Percentiles rank a stretch among this genome's conserved stretches.
Evolutionary conservation across 2,113 vertebrate species (phyloP).

Genomic region (Dissostichus mawsoni): DNA sequence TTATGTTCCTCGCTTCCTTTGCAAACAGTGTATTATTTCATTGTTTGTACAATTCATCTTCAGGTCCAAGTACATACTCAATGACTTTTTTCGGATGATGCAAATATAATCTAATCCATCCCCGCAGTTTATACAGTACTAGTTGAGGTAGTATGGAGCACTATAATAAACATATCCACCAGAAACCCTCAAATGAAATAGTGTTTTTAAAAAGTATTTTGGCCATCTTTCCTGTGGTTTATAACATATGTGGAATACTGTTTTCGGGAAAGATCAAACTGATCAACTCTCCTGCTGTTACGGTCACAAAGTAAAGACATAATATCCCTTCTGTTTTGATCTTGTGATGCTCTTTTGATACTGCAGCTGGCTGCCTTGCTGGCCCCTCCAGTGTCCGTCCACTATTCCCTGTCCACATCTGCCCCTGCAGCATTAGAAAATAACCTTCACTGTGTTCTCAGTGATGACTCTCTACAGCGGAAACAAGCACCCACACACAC

Average conservation of each 20-base stretch:
- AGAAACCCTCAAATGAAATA: neutral
- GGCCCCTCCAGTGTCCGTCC: slow-evolving; percentile 34
- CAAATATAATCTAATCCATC: neutral
- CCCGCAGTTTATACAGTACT: neutral
- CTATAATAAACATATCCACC: neutral
- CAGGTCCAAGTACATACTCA: neutral
- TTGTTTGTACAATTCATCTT: slow-evolving; percentile 11
- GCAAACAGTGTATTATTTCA: neutral
- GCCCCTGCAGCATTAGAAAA: slow-evolving; percentile 64
- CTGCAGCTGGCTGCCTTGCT: slow-evolving; percentile 60
- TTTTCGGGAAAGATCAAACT: slow-evolving; percentile 32
- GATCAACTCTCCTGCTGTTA: slow-evolving; percentile 11
- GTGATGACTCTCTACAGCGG: slow-evolving; percentile 58
- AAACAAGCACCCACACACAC: slow-evolving; percentile 69
- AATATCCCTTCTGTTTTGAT: slow-evolving; percentile 45
- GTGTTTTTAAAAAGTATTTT: slow-evolving; percentile 20
- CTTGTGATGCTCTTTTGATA: slow-evolving; percentile 49
- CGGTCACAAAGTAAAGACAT: slow-evolving; percentile 14
- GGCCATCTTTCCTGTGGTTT: slow-evolving; percentile 1
- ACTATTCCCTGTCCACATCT: slow-evolving; percentile 64
- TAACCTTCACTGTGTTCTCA: slow-evolving; percentile 56
- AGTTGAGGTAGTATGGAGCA: neutral
- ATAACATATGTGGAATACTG: neutral
- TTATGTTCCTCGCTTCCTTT: neutral
- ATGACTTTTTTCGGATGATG: neutral